Percentiles rank a stretch among this genome's conserved stretches.
phyloP scores from a whole-genome alignment of 2,113 vertebrate genomes.

The Falco punctatus region DNA sequence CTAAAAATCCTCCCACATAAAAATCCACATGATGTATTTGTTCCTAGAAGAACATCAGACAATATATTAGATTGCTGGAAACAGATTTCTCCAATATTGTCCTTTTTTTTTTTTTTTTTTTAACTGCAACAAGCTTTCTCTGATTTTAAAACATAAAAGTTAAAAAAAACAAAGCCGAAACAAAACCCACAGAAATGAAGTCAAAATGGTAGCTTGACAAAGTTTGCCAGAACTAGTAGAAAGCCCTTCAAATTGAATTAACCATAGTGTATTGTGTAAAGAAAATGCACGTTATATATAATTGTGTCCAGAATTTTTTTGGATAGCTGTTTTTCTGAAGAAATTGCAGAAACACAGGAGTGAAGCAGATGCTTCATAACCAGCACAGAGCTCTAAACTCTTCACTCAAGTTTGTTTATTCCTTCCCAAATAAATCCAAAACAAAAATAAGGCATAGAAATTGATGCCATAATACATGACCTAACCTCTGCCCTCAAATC shows the following conservation, averaged over 20 bases:
- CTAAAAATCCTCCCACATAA: constrained; percentile 45
- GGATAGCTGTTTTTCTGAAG: background rate
- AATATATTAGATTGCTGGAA: background rate
- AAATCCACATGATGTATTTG: constrained; percentile 44
- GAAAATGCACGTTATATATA: background rate
- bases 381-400: background rate
- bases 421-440: background rate
- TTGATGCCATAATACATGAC: background rate
- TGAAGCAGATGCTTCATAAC: background rate
- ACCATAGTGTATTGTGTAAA: background rate
- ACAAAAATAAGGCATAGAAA: background rate
- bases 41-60: constrained; percentile 48
- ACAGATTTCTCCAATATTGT: background rate
- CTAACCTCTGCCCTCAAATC: background rate
- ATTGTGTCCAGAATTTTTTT: background rate
- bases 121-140: background rate
- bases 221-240: background rate
- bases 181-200: background rate
- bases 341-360: background rate
- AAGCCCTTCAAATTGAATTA: background rate
- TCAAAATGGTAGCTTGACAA: background rate
- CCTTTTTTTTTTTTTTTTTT: background rate
- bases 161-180: background rate
- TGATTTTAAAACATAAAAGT: background rate
- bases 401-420: background rate